Evolutionary conservation across 2,888 invertebrate genomes (phyloP).

Genomic region (Barypeithes pellucidus): DNA sequence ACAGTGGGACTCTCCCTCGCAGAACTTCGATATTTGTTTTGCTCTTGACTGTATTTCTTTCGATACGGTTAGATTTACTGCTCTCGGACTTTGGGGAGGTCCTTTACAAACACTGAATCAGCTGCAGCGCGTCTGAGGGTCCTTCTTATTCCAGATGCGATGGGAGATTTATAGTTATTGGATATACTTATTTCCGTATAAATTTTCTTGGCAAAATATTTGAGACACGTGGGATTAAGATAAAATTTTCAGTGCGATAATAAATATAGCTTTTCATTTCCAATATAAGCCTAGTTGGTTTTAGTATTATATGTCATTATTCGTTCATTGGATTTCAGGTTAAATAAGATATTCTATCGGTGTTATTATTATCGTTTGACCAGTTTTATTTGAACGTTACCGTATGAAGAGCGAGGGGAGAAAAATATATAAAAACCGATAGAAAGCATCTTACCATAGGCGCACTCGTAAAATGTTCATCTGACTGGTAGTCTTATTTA

Average conservation of each 20-base stretch:
- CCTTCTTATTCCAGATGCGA: constrained; percentile 51
- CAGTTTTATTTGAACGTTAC: too few species aligned
- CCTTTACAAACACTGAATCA: constrained; percentile 55
- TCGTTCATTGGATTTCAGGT: too few species aligned
- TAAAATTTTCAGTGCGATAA: not conserved
- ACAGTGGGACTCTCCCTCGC: constrained; percentile 43
- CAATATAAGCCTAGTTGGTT: not conserved
- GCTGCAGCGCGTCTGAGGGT: constrained; percentile 47
- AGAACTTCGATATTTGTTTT: constrained; percentile 51
- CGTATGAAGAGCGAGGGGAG: too few species aligned
- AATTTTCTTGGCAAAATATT: constrained; percentile 37
- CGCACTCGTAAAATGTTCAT: too few species aligned
- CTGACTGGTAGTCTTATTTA: too few species aligned
- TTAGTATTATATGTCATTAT: too few species aligned
- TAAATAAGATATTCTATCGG: too few species aligned
- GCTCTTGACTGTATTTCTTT: constrained; percentile 55
- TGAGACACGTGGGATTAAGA: constrained; percentile 19
- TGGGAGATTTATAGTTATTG: constrained; percentile 53
- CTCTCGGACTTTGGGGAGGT: constrained; percentile 49
- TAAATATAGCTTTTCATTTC: constrained; percentile 6
- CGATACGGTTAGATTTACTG: constrained; percentile 53
- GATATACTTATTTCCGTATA: constrained; percentile 52
- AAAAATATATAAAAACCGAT: too few species aligned
- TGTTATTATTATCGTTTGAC: too few species aligned
- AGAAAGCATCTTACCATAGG: too few species aligned